A percentile compares a stretch with the other conserved stretches of the same genome.
Evolutionary conservation across 2,113 vertebrate genomes (phyloP).

Genomic region (Tyto alba): DNA sequence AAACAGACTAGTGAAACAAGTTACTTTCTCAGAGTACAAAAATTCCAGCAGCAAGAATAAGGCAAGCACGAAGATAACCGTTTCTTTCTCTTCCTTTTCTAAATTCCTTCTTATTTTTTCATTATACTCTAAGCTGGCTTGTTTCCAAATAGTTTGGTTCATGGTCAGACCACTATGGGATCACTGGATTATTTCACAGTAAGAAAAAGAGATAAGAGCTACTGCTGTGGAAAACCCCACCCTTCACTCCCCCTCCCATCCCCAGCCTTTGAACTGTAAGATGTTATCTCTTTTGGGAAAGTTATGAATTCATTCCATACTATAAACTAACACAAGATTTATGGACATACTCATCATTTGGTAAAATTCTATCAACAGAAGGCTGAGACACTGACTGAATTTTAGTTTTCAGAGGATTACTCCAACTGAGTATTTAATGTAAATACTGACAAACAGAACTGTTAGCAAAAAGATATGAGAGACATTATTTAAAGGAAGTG

Average conservation of each 20-base stretch:
- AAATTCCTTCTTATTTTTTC: constrained; percentile 26
- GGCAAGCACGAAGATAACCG: constrained; percentile 56
- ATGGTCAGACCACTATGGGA: constrained; percentile 53
- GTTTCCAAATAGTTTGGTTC: constrained; percentile 58
- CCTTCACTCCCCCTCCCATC: neutral
- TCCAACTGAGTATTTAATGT: neutral
- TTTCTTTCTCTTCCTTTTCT: constrained; percentile 67
- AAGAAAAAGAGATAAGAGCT: constrained; percentile 65
- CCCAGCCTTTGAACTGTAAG: constrained; percentile 63
- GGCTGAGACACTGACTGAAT: neutral
- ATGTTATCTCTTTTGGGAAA: constrained; percentile 57
- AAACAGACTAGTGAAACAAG: constrained; percentile 52
- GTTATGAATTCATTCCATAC: constrained; percentile 20
- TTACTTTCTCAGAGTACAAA: neutral
- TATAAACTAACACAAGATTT: constrained; percentile 33
- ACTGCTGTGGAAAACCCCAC: neutral
- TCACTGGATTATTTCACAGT: constrained; percentile 62
- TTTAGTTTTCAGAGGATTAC: neutral
- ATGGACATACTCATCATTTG: neutral
- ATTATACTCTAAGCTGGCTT: constrained; percentile 44
- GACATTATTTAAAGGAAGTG: neutral
- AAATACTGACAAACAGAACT: neutral
- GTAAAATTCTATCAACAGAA: constrained; percentile 16
- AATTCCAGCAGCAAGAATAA: constrained; percentile 24
- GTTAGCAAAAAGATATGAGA: neutral